Conservation (phyloP, 2,113 vertebrate genomes). For the Capra hircus region DNA sequence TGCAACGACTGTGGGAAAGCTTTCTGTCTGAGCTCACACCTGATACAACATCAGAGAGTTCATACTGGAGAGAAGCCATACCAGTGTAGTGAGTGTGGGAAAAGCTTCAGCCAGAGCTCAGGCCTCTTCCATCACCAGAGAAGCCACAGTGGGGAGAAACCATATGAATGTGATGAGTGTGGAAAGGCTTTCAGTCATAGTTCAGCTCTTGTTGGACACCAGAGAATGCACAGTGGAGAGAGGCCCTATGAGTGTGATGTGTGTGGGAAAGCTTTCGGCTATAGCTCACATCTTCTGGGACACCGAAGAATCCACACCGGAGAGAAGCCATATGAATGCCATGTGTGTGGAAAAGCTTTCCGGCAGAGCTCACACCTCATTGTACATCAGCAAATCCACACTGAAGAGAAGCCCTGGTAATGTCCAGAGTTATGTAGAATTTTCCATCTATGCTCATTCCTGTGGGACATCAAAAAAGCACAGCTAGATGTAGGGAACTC, state of each 20-base stretch:
- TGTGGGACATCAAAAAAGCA: neutral
- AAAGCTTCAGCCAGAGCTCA: conserved; percentile 42
- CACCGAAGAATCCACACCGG: conserved; percentile 31
- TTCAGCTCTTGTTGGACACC: conserved; percentile 1
- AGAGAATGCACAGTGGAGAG: neutral
- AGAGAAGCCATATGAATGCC: conserved; percentile 34
- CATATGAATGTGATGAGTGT: conserved; percentile 11
- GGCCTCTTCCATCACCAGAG: conserved; percentile 25
- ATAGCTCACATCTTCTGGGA: conserved; percentile 11
- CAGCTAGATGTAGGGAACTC: neutral
- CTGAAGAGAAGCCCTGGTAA: neutral
- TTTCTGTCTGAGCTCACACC: conserved; percentile 44
- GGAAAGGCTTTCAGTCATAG: conserved; percentile 49
- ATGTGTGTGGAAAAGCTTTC: conserved; percentile 50
- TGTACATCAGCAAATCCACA: conserved; percentile 37
- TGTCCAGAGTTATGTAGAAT: neutral
- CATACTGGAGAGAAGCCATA: conserved; percentile 44
- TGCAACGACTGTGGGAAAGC: conserved; percentile 69
- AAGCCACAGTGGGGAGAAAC: conserved; percentile 42
- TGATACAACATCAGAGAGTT: conserved; percentile 32
- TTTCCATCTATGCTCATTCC: neutral
- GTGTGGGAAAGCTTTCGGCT: neutral
- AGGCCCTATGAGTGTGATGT: neutral
- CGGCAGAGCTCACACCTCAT: neutral
- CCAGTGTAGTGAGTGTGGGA: conserved; percentile 2